phyloP scores from a whole-genome alignment of 2,797 vertebrate genomes.

The Labeo calbasu region DNA sequence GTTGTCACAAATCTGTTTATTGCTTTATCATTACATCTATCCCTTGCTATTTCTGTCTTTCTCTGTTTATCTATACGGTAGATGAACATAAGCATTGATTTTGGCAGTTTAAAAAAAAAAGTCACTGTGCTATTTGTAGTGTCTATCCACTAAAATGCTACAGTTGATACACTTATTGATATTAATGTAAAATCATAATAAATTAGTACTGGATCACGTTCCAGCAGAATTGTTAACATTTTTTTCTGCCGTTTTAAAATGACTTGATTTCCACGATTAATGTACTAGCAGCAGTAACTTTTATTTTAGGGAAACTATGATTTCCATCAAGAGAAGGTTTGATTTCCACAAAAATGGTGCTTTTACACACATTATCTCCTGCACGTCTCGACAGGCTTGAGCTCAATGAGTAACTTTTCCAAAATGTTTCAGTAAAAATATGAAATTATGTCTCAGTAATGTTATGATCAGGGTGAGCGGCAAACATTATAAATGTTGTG shows the following conservation, averaged over 20 bases:
- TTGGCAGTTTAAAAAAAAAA: not conserved
- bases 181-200: not conserved
- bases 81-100: not conserved
- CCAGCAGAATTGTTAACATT: not conserved
- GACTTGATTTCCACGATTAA: not conserved
- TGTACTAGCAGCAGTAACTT: constrained; percentile 15
- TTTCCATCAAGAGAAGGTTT: constrained; percentile 38
- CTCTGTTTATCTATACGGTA: not conserved
- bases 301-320: not conserved
- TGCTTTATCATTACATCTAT: too few species aligned
- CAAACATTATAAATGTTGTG: constrained; percentile 30
- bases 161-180: not conserved
- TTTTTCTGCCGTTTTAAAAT: constrained; percentile 12
- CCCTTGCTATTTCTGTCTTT: not conserved
- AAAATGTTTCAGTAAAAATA: constrained; percentile 51
- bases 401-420: constrained; percentile 50
- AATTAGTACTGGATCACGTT: not conserved
- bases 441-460: constrained; percentile 33
- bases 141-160: not conserved
- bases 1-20: too few species aligned
- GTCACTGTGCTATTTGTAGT: not conserved
- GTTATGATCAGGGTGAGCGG: constrained; percentile 28
- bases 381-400: constrained; percentile 35
- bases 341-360: constrained; percentile 59
- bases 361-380: constrained; percentile 47